Evolutionary conservation across 2,888 invertebrate genomes (phyloP).

Genomic region (Polymixis flavicincta): DNA sequence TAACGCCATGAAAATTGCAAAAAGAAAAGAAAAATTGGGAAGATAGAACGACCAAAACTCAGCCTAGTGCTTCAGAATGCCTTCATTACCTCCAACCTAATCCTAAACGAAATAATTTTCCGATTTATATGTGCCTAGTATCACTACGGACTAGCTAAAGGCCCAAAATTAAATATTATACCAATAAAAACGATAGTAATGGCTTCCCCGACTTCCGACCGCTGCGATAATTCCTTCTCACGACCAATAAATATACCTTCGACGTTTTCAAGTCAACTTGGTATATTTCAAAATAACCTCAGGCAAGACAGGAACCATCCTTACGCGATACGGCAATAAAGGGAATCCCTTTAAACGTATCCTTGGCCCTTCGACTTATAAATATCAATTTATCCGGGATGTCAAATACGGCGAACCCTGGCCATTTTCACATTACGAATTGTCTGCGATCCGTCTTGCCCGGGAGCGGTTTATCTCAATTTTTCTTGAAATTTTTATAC

Average conservation of each 20-base stretch:
- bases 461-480: constrained; percentile 78
- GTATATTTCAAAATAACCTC: constrained; percentile 89
- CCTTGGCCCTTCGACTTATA: constrained; percentile 89
- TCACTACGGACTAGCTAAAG: constrained; percentile 81
- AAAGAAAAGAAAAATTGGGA: no score
- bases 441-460: constrained; percentile 81
- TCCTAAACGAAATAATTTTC: constrained; percentile 80
- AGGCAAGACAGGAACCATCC: constrained; percentile 87
- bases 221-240: constrained; percentile 86
- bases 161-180: constrained; percentile 90
- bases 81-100: constrained; percentile 53
- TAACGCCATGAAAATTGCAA: neutral
- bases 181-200: constrained; percentile 90
- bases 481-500: constrained; percentile 75
- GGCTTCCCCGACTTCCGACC: constrained; percentile 87
- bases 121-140: constrained; percentile 86
- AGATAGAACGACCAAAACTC: constrained; percentile 23
- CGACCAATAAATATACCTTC: constrained; percentile 89
- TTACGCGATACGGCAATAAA: constrained; percentile 87
- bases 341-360: constrained; percentile 90
- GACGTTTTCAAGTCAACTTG: constrained; percentile 88
- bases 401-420: constrained; percentile 87
- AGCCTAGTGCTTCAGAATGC: constrained; percentile 63
- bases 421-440: constrained; percentile 87
- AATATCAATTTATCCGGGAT: constrained; percentile 90